These are phyloP conservation scores for Spialia ferax DNA, from an alignment of 2,888 invertebrate species.

Conservation along the genomic window DNA sequence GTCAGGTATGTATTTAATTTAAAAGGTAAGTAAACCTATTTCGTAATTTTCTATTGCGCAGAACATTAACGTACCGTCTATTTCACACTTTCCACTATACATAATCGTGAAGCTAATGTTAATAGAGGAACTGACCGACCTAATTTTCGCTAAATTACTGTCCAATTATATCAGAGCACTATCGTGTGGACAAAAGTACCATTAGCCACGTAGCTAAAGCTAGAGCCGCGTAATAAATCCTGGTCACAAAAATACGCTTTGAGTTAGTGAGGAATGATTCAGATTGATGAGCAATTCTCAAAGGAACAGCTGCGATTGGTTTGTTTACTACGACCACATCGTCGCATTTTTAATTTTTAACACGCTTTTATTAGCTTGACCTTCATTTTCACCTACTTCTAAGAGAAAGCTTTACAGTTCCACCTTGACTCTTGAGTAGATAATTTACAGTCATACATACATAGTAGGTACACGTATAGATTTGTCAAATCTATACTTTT, in stretches of 20 bases:
- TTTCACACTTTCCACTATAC: background rate
- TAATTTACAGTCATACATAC: no score
- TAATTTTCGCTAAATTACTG: constrained; percentile 1
- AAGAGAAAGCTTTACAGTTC: background rate
- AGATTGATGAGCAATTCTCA: constrained; percentile 20
- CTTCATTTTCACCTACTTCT: background rate
- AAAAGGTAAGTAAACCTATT: no score
- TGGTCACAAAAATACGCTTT: constrained; percentile 18
- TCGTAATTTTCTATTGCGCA: no score
- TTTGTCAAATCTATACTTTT: background rate
- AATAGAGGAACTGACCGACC: background rate
- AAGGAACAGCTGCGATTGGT: constrained; percentile 6
- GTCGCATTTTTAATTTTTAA: constrained; percentile 16
- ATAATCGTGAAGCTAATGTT: background rate
- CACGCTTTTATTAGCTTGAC: no score
- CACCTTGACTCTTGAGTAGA: no score
- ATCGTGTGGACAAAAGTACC: constrained; percentile 9
- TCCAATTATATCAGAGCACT: background rate
- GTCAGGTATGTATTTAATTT: no score
- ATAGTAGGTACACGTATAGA: no score
- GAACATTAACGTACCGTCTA: background rate
- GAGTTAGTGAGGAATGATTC: constrained; percentile 12
- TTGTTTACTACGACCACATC: constrained; percentile 28
- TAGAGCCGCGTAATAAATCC: background rate
- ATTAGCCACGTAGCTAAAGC: constrained; percentile 2